phyloP scores from a whole-genome alignment of 2,113 vertebrate genomes.

The Rhinoderma darwinii region DNA sequence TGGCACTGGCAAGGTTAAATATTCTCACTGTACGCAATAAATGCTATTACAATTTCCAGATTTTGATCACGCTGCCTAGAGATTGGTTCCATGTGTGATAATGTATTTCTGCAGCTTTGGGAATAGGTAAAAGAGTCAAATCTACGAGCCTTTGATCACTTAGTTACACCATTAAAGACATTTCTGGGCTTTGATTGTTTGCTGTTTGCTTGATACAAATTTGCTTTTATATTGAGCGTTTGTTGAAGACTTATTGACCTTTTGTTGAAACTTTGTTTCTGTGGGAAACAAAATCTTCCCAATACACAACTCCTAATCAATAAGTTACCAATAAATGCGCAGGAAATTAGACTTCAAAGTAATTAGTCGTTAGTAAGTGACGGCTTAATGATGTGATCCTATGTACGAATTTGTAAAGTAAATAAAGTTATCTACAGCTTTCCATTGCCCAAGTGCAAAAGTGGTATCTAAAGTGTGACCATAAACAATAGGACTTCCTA shows the following conservation, averaged over 20 bases:
- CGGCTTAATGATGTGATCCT: conserved; percentile 14
- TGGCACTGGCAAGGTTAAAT: conserved; percentile 71
- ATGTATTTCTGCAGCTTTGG: conserved; percentile 77
- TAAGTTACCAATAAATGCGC: conserved; percentile 15
- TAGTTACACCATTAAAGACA: conserved; percentile 68
- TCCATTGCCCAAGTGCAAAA: conserved; percentile 26
- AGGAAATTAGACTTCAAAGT: conserved; percentile 57
- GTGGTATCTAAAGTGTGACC: conserved; percentile 43
- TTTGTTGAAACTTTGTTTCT: conserved; percentile 67
- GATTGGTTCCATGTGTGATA: conserved; percentile 84
- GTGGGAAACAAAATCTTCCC: conserved; percentile 62
- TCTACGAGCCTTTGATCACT: conserved; percentile 82
- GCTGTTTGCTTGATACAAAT: conserved; percentile 64
- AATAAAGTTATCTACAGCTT: conserved; percentile 41
- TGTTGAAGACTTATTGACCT: conserved; percentile 45
- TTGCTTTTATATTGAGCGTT: conserved; percentile 64
- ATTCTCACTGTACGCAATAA: conserved; percentile 78
- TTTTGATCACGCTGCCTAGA: conserved; percentile 76
- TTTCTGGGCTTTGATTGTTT: conserved; percentile 45
- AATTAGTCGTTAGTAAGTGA: neutral
- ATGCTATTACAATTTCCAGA: conserved; percentile 78
- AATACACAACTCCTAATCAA: conserved; percentile 48
- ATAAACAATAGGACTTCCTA: conserved; percentile 52
- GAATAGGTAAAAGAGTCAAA: conserved; percentile 80
- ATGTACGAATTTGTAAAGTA: conserved; percentile 43